Conservation (phyloP, 2,797 vertebrate species). For the Arnoldichthys spilopterus region DNA sequence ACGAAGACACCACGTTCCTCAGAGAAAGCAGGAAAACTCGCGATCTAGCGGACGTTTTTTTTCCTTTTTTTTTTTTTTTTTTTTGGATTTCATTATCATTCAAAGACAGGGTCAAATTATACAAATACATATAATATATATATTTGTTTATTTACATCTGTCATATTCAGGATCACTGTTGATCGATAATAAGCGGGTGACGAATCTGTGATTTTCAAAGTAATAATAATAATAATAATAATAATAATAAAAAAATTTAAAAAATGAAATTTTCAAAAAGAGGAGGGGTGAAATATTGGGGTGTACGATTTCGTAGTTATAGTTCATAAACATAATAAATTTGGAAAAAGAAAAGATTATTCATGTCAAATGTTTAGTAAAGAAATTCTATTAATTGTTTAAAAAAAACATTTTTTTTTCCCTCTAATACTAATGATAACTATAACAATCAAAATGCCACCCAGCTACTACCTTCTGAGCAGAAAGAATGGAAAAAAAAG, state of each 20-base stretch:
- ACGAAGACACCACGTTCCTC: constrained; percentile 19
- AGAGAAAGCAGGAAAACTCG: constrained; percentile 32
- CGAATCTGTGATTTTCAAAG: constrained; percentile 63
- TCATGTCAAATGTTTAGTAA: constrained; percentile 63
- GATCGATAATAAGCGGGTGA: constrained; percentile 77
- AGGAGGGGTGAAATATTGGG: constrained; percentile 59
- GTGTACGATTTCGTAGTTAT: constrained; percentile 38
- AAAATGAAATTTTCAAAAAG: constrained; percentile 48
- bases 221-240: constrained; percentile 55
- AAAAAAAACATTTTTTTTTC: constrained; percentile 58
- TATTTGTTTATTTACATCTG: constrained; percentile 86
- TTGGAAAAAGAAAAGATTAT: constrained; percentile 57
- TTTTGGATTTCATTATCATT: constrained; percentile 65
- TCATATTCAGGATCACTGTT: constrained; percentile 77
- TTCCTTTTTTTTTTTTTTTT: constrained; percentile 26
- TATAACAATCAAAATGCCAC: constrained; percentile 65
- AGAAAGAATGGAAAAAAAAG: constrained; percentile 51
- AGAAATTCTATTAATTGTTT: constrained; percentile 59
- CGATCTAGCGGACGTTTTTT: constrained; percentile 5
- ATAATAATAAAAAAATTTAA: constrained; percentile 52
- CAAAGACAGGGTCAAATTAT: constrained; percentile 78
- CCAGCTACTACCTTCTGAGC: constrained; percentile 53
- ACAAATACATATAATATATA: constrained; percentile 86
- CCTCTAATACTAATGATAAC: constrained; percentile 60
- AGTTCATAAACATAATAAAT: constrained; percentile 64